A percentile compares a stretch with the other conserved stretches of the same genome.
Evolutionary conservation across 2,888 invertebrate species (phyloP).

Genomic region (Drosophila mimetica): DNA sequence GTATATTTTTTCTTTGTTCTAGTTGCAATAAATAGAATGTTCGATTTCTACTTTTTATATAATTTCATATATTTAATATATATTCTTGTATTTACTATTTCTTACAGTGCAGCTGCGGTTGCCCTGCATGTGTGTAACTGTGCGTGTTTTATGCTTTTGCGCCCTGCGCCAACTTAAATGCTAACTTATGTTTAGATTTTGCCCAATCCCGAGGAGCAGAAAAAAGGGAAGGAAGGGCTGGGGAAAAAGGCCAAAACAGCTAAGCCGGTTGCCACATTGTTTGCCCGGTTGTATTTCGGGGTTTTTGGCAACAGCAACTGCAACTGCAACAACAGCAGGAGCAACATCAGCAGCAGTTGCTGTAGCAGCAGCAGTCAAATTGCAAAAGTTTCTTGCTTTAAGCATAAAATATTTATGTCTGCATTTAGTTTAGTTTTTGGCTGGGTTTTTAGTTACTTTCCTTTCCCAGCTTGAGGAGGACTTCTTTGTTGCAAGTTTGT

Average conservation of each 20-base stretch:
- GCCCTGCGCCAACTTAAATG: conserved; percentile 75
- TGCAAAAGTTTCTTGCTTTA: conserved; percentile 78
- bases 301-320: conserved; percentile 64
- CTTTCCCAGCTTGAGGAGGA: conserved; percentile 59
- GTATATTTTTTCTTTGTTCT: no score
- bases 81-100: neutral
- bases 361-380: conserved; percentile 66
- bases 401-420: conserved; percentile 78
- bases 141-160: conserved; percentile 74
- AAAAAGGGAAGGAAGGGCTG: conserved; percentile 13
- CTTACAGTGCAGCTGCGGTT: conserved; percentile 10
- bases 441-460: conserved; percentile 62
- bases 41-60: no score
- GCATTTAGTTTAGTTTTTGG: conserved; percentile 74
- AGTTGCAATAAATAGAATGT: no score
- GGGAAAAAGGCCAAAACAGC: conserved; percentile 40
- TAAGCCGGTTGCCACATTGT: conserved; percentile 60
- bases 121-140: conserved; percentile 52
- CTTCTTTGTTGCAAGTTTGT: conserved; percentile 59
- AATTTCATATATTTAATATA: no score
- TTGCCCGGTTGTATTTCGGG: conserved; percentile 48
- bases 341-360: conserved; percentile 40
- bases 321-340: conserved; percentile 43
- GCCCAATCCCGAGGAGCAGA: conserved; percentile 51
- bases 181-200: conserved; percentile 76